Base-by-base conservation (phyloP, 2,888 invertebrate genomes). In the Ormyrus thymus region DNA sequence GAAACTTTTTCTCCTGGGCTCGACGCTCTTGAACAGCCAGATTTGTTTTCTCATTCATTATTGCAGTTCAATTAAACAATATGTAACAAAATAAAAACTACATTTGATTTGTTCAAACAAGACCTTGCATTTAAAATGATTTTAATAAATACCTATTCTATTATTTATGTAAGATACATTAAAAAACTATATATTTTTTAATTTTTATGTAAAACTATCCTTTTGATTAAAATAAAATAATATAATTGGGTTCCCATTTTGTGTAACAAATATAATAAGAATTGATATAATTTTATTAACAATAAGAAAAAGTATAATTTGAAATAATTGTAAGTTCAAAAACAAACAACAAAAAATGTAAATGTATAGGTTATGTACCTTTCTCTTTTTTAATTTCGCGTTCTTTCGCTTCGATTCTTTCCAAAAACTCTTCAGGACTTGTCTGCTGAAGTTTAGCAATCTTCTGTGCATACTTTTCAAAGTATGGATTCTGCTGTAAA, bases 391-490 rank as follows among this genome's bases (percentile, higher is more conserved):
- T 87, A 7, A 83, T 11, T 50, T 86, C 83, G 56, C 84, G 83
- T 62, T 91, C 90, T 79, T 91, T 90, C 50, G 91, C 90, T 85
- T 94, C 94, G 10, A 95, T 89, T 81, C 93, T 92, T 51, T 92
- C 90, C 64, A 94, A 84, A 86, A 96, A 95, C 87, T 95, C 95
- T 83, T 95, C 94, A 0, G 96, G 95, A 3, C 94, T 93, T 0
- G 94, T 94, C 88, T 95, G 91, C 87, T 96, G 95, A 29, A 96
- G 87, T 79, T 92, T 91, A 0, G 95, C 93, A 82, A 97, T 95
- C 88, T 96, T 95, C 1, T 92, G 90, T 0, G 95, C 94, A 90
- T 97, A 97, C 86, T 97, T 97, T 15, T 94, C 94, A 85, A 92
- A 97, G 87, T 94, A 97, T 0, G 96, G 96, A 90, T 97, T 97